Percentiles rank a stretch among this genome's conserved stretches.
Evolutionary conservation across 2,113 vertebrate genomes (phyloP).

Genomic region (Calidris pygmaea): DNA sequence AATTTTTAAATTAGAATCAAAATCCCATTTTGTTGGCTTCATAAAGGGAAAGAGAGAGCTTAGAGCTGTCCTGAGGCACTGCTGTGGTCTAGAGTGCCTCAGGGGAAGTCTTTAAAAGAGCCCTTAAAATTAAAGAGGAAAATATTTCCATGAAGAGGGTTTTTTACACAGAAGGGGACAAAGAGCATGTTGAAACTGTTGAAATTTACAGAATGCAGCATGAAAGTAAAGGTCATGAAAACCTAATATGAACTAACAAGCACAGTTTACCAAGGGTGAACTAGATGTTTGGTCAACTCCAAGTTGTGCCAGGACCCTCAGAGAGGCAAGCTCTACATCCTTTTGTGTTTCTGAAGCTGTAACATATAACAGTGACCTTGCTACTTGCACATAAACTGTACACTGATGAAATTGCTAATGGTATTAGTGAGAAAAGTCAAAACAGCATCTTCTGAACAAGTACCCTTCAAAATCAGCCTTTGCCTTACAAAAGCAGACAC

Average conservation of each 20-base stretch:
- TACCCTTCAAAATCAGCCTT: neutral
- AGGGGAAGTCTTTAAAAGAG: neutral
- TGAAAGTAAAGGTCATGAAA: neutral
- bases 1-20: neutral
- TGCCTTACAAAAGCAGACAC: neutral
- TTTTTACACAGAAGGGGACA: neutral
- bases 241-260: neutral
- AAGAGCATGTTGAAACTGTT: neutral
- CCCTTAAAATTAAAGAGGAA: neutral
- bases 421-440: neutral
- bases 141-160: accelerated
- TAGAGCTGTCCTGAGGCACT: neutral
- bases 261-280: neutral
- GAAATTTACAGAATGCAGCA: neutral
- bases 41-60: neutral
- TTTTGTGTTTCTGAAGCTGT: neutral
- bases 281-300: neutral
- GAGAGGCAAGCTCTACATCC: neutral
- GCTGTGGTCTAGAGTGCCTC: neutral
- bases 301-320: neutral
- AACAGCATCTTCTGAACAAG: neutral
- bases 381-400: neutral
- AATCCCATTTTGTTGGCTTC: neutral
- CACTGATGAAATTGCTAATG: neutral
- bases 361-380: neutral